phyloP scores from a whole-genome alignment of 2,797 vertebrate genomes.

The Ctenopoma multispine region DNA sequence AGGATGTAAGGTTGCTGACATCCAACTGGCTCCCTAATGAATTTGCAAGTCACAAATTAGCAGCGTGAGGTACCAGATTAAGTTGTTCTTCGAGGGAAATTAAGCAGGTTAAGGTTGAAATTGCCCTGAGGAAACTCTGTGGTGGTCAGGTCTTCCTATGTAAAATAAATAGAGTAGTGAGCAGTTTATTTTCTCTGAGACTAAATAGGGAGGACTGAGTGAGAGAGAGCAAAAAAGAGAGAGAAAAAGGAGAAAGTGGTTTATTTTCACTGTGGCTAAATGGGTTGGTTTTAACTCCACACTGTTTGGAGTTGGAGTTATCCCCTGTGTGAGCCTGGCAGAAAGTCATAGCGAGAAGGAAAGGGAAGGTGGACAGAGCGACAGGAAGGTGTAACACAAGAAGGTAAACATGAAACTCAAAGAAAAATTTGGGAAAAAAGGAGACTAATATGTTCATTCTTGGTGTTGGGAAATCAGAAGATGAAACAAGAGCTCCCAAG shows the following conservation, averaged over 20 bases:
- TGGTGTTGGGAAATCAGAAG: slow-evolving; percentile 69
- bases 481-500: slow-evolving; percentile 59
- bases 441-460: slow-evolving; percentile 64
- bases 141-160: slow-evolving; percentile 72
- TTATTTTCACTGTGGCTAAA: slow-evolving; percentile 78
- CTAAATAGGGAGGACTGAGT: slow-evolving; percentile 58
- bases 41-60: slow-evolving; percentile 51
- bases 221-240: slow-evolving; percentile 35
- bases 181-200: slow-evolving; percentile 76
- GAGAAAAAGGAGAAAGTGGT: slow-evolving; percentile 51
- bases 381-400: slow-evolving; percentile 67
- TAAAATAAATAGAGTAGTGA: slow-evolving; percentile 79
- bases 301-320: slow-evolving; percentile 68
- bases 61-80: slow-evolving; percentile 46
- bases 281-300: slow-evolving; percentile 77
- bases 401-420: slow-evolving; percentile 51
- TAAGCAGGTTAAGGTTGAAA: slow-evolving; percentile 69
- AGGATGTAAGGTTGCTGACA: slow-evolving; percentile 3
- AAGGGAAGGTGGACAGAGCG: slow-evolving; percentile 47
- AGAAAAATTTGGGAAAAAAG: slow-evolving; percentile 35
- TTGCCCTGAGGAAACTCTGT: slow-evolving; percentile 70
- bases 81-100: slow-evolving; percentile 58
- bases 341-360: slow-evolving; percentile 38
- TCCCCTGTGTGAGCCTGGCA: slow-evolving; percentile 57
- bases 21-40: slow-evolving; percentile 27